phyloP scores from a whole-genome alignment of 2,888 invertebrate genomes.

The Andrena chrysosceles region DNA sequence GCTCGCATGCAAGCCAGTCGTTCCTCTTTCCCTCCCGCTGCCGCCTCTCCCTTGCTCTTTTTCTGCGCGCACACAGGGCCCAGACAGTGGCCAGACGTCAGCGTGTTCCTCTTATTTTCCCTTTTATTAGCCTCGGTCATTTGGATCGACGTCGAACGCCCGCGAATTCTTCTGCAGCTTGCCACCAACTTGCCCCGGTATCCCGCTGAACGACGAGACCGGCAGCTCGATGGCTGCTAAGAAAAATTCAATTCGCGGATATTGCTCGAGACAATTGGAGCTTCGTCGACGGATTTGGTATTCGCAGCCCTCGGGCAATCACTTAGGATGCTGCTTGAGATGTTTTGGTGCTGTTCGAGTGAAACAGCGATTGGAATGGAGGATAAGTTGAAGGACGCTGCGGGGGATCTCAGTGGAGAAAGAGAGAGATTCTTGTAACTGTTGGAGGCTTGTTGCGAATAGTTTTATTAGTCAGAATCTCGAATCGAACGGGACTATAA shows the following conservation, averaged over 20 bases:
- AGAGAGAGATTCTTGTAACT: too few relatives aligned
- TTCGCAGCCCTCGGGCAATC: background rate
- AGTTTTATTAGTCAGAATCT: too few relatives aligned
- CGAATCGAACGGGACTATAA: too few relatives aligned
- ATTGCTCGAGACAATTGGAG: background rate
- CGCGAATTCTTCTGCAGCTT: slow-evolving; percentile 35
- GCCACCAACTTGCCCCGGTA: too few relatives aligned
- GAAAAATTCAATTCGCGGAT: background rate
- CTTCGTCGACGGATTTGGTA: background rate
- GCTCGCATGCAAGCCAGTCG: slow-evolving; percentile 25
- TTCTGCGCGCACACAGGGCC: slow-evolving; percentile 46
- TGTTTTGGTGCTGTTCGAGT: too few relatives aligned
- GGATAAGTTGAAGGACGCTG: too few relatives aligned
- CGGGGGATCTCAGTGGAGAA: too few relatives aligned
- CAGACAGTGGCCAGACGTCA: slow-evolving; percentile 77
- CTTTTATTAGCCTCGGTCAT: slow-evolving; percentile 63
- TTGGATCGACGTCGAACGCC: slow-evolving; percentile 64
- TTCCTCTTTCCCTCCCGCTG: slow-evolving; percentile 40
- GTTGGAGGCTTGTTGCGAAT: too few relatives aligned
- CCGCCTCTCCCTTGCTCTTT: slow-evolving; percentile 35
- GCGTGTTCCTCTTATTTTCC: slow-evolving; percentile 67
- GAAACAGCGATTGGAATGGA: too few relatives aligned
- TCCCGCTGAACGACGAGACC: too few relatives aligned
- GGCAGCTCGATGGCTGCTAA: too few relatives aligned
- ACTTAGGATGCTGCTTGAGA: background rate